phyloP scores from a whole-genome alignment of 2,888 invertebrate species.

The Napeogenes sylphis region DNA sequence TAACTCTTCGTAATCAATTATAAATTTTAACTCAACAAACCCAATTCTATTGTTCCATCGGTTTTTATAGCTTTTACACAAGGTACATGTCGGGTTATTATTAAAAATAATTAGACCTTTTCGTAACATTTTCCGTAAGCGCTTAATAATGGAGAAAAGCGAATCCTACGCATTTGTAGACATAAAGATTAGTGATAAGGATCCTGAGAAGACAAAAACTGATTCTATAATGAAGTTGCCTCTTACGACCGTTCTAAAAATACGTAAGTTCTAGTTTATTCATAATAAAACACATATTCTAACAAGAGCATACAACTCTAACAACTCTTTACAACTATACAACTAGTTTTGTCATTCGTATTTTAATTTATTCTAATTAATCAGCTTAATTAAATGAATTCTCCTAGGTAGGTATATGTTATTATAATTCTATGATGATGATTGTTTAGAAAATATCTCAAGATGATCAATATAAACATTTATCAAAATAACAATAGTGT shows the following conservation, averaged over 20 bases:
- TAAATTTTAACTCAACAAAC: not conserved
- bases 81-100: conserved; percentile 8
- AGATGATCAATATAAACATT: not conserved
- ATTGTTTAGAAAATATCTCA: conserved; percentile 3
- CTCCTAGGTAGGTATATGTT: too few relatives aligned
- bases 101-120: conserved; percentile 7
- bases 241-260: conserved; percentile 57
- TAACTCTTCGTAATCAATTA: conserved; percentile 10
- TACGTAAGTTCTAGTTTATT: conserved; percentile 54
- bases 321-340: too few relatives aligned
- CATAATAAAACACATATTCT: not conserved
- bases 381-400: too few relatives aligned
- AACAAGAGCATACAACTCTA: too few relatives aligned
- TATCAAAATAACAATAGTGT: conserved; percentile 5
- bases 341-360: too few relatives aligned
- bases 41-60: not conserved
- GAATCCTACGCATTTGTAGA: conserved; percentile 63
- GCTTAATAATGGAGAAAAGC: conserved; percentile 37
- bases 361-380: too few relatives aligned
- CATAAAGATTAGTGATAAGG: conserved; percentile 56
- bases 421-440: too few relatives aligned
- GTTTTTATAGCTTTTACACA: conserved; percentile 4
- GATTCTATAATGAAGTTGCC: conserved; percentile 44
- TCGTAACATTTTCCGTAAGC: not conserved
- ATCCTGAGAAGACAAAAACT: conserved; percentile 42